Evolutionary conservation across 1,140 invertebrate genomes (phyloP), one percentile per base, ranked within the genome.

Genomic region (Gonioctena quinquepunctata): DNA sequence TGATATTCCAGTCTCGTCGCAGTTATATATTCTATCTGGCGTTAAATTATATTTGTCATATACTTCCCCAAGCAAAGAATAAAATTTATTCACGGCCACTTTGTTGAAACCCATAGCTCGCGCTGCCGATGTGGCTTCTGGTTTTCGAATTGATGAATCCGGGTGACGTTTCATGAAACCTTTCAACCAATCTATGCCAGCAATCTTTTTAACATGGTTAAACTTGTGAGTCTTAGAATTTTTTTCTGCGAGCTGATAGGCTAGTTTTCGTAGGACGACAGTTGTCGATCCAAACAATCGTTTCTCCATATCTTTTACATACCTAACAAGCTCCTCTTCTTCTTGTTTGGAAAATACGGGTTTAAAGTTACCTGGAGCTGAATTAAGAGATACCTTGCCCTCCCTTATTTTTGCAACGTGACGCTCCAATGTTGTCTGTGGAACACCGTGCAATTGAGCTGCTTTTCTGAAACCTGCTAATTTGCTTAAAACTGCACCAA

Each of bases 1-100:
- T 7, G 83, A 81, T 59, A 85, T 69, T 0, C 83, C 85, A 48
- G 83, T 82, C 71, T 85, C 83, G 63, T 84, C 81, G 23, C 79
- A 77, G 61, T 83, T 82, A 63, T 75, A 84, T 23, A 82, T 81
- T 50, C 68, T 52, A 60, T 78, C 80, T 48, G 75, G 49, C 21
- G 76, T 75, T 3, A 79, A 54, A 64, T 77, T 61, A 23, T 80
- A 69, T 64, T 80, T 64, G 54, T 75, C 73, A 72, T 62, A 54
- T 66, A 54, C 69, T 75, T 52, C 25, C 8, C 33, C 33, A 21
- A 52, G 48, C 13, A 65, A 65, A 18, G 16, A 27, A 27, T 22
- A 68, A 22, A 68, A 68, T 25, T 62, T 26, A 57, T 25, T 22
- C 2, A 66, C 8, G 19, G 23, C 63, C 42, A 28, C 3, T 27